Percentiles rank a stretch among this genome's conserved stretches.
These are phyloP conservation scores for Pocillopora verrucosa DNA, from an alignment of 64 coral and sea anemone species.

Conservation along the genomic window DNA sequence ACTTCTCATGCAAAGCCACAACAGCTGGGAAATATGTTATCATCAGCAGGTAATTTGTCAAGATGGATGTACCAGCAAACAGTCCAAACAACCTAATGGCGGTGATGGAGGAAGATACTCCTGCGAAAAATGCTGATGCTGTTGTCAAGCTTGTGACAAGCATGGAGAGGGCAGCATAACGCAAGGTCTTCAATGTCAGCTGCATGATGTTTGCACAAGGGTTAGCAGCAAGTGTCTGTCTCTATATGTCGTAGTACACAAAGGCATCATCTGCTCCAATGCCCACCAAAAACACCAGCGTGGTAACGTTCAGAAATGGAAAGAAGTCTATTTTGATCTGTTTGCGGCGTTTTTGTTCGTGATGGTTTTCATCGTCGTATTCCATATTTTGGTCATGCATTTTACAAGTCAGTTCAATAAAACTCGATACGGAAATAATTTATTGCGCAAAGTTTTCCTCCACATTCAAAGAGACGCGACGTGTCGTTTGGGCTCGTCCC, in stretches of 20 bases:
- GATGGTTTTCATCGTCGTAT: background rate
- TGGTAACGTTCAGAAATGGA: slow-evolving; percentile 82
- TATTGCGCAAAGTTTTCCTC: background rate
- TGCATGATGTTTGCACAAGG: slow-evolving; percentile 45
- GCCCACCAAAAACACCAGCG: slow-evolving; percentile 86
- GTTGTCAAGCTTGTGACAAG: slow-evolving; percentile 96
- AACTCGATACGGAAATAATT: too few species aligned
- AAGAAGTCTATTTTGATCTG: slow-evolving; percentile 80
- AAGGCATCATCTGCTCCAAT: slow-evolving; percentile 93
- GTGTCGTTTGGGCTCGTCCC: background rate
- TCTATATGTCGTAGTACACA: slow-evolving; percentile 94
- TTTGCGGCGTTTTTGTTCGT: slow-evolving; percentile 55
- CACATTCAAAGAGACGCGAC: background rate
- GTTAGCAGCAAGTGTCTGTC: slow-evolving; percentile 62
- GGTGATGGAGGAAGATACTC: slow-evolving; percentile 75
- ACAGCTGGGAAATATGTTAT: slow-evolving; percentile 91
- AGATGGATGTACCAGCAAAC: slow-evolving; percentile 81
- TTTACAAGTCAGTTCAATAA: background rate
- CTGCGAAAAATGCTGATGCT: slow-evolving; percentile 95
- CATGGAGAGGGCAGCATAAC: slow-evolving; percentile 90
- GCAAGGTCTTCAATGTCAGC: slow-evolving; percentile 75
- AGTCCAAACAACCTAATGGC: slow-evolving; percentile 91
- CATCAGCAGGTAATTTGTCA: slow-evolving; percentile 90
- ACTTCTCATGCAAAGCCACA: slow-evolving; percentile 79
- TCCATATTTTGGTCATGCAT: slow-evolving; percentile 3